Evolutionary conservation across 2,888 invertebrate species (phyloP), one percentile per base, ranked within the genome.

Genomic region (Sinotaia quadrata): DNA sequence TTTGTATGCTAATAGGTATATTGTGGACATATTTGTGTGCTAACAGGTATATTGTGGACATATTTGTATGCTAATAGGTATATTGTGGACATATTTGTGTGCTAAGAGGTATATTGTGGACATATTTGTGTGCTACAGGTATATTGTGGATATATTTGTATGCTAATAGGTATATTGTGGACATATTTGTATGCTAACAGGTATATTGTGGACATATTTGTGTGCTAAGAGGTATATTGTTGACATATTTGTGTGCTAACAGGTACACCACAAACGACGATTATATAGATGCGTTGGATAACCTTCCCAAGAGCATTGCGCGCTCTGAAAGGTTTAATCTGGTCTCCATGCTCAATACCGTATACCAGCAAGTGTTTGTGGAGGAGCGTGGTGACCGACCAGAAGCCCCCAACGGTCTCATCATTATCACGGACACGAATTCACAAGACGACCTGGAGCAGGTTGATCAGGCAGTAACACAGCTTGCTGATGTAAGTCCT

Each of bases 371-470:
- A 5, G 65, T 80, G 41, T 77, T 78, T 41, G 59, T 57, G 4
- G 44, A 59, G 4, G 57, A 41, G 3, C 75, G 74, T 31, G 74
- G 78, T 2, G 74, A 79, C 44, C 47, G 81, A n/a, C 67, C 69
- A 15, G 71, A 70, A 27, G 80, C 78, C 7, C 81, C 81, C 1
- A 78, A 81, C 47, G 81, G 77, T 10, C 62, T 80, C 4, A 72
- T 84, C 41, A 68, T 83, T 52, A 72, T 83, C 24, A 81, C 83
- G 0, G 82, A 83, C 65, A 60, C 73, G 7, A 54, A 72, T 15
- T 79, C 81, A 12, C 76, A 58, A 7, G 69, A 66, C 24, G 75
- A 77, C 41, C 31, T 49, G 24, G n/a, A 18, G 18, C 31, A 29
- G 4, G 65, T 65, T 31, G 27, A 5, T 68, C 44, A 47, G 44